Conservation (phyloP, 2,888 invertebrate genomes). For the Rotaria macrura region DNA sequence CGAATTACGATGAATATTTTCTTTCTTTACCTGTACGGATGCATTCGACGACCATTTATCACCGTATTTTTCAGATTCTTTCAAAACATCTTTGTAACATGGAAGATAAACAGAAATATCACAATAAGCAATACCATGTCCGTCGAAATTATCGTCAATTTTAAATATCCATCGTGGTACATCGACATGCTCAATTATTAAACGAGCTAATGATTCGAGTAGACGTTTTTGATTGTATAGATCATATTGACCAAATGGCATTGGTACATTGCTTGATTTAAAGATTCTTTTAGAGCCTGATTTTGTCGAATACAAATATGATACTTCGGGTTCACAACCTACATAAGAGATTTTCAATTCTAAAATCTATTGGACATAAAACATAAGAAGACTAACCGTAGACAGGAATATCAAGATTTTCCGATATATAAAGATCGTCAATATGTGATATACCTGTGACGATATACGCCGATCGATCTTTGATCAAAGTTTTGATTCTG, state of each 20-base stretch:
- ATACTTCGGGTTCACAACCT: constrained; percentile 45
- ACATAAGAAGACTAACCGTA: constrained; percentile 35
- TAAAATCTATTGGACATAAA: neutral
- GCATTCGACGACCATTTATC: constrained; percentile 49
- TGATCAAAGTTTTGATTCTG: constrained; percentile 43
- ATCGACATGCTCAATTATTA: constrained; percentile 46
- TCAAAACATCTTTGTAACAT: constrained; percentile 46
- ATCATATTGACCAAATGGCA: constrained; percentile 48
- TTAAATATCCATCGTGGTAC: constrained; percentile 49
- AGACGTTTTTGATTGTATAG: constrained; percentile 48
- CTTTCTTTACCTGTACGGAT: constrained; percentile 12
- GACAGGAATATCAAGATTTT: constrained; percentile 44
- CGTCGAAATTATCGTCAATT: constrained; percentile 47
- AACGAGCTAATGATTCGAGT: constrained; percentile 47
- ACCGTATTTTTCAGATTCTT: constrained; percentile 46
- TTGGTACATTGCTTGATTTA: constrained; percentile 43
- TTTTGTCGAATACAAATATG: constrained; percentile 47
- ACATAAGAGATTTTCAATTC: neutral
- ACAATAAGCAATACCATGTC: constrained; percentile 47
- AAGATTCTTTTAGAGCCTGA: constrained; percentile 49
- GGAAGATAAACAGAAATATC: constrained; percentile 43
- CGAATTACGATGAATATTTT: no score
- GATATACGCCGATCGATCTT: constrained; percentile 47
- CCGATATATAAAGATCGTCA: constrained; percentile 47
- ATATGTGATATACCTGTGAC: constrained; percentile 45